phyloP scores from a whole-genome alignment of 2,888 invertebrate species.

The Aphodius sticticus region DNA sequence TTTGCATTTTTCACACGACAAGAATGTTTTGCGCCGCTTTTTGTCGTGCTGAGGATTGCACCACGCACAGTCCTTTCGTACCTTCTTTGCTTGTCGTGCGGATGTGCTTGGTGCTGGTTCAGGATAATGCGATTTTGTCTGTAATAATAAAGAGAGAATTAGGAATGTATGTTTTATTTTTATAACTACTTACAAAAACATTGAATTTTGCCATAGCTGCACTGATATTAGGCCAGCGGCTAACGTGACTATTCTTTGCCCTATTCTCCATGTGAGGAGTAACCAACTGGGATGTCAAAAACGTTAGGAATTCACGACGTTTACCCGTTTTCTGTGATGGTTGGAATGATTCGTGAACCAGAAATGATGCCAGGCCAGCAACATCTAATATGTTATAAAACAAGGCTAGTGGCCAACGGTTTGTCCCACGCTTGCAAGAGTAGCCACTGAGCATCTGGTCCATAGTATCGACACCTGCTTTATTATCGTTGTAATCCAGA shows the following conservation, averaged over 20 bases:
- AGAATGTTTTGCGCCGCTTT: conserved; percentile 11
- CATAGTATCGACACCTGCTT: conserved; percentile 20
- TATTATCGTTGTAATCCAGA: conserved; percentile 17
- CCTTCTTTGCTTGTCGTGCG: background rate
- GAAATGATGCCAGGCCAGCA: conserved; percentile 5
- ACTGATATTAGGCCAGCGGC: conserved; percentile 12
- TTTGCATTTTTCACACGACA: conserved; percentile 14
- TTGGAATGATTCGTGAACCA: conserved; percentile 6
- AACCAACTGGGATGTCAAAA: background rate
- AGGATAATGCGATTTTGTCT: background rate
- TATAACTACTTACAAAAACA: conserved; percentile 15
- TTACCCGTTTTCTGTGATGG: background rate
- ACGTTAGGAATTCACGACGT: background rate
- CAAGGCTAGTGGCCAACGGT: conserved; percentile 18
- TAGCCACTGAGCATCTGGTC: conserved; percentile 22
- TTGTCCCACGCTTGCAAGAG: conserved; percentile 17
- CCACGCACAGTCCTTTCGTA: background rate
- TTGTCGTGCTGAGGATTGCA: conserved; percentile 9
- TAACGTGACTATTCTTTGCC: conserved; percentile 12
- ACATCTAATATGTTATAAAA: conserved; percentile 18
- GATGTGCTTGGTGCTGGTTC: conserved; percentile 14
- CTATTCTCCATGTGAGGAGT: conserved; percentile 13
- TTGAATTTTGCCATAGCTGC: conserved; percentile 17
- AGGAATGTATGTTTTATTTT: background rate
- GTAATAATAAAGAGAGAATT: conserved; percentile 8